Evolutionary conservation across 1,140 invertebrate genomes (phyloP).

Genomic region (Drosophila azteca): DNA sequence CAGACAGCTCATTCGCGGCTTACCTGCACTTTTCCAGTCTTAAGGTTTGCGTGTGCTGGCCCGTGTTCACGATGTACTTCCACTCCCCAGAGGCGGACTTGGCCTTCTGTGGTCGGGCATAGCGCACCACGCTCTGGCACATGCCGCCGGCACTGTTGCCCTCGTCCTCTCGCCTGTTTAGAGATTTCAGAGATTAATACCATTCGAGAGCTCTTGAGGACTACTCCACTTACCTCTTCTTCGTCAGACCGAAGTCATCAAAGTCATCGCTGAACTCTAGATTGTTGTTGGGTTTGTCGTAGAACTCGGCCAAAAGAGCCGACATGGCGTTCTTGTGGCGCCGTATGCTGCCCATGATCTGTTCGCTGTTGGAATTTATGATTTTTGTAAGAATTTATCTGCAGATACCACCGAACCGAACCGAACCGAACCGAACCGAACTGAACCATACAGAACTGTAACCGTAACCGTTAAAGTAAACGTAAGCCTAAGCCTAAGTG

Average conservation of each 20-base stretch:
- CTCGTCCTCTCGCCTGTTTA: slow-evolving; percentile 85
- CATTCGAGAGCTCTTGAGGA: no score
- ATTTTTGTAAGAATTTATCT: background rate
- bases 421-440: slow-evolving; percentile 15
- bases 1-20: slow-evolving; percentile 32
- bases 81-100: slow-evolving; percentile 91
- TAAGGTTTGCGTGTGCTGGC: slow-evolving; percentile 93
- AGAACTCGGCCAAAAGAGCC: slow-evolving; percentile 89
- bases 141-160: slow-evolving; percentile 86
- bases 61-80: slow-evolving; percentile 95
- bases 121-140: slow-evolving; percentile 93
- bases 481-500: slow-evolving; percentile 41
- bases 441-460: slow-evolving; percentile 50
- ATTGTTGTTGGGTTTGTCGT: slow-evolving; percentile 84
- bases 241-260: slow-evolving; percentile 68
- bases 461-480: slow-evolving; percentile 16
- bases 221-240: slow-evolving; percentile 67
- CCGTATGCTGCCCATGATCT: slow-evolving; percentile 90
- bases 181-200: background rate
- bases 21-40: slow-evolving; percentile 93
- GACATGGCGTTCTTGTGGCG: slow-evolving; percentile 88
- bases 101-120: slow-evolving; percentile 92
- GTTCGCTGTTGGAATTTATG: slow-evolving; percentile 85
- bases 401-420: slow-evolving; percentile 19
- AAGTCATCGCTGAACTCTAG: slow-evolving; percentile 77